Conservation (phyloP, 2,797 vertebrate genomes). For the Gymnothorax javanicus region DNA sequence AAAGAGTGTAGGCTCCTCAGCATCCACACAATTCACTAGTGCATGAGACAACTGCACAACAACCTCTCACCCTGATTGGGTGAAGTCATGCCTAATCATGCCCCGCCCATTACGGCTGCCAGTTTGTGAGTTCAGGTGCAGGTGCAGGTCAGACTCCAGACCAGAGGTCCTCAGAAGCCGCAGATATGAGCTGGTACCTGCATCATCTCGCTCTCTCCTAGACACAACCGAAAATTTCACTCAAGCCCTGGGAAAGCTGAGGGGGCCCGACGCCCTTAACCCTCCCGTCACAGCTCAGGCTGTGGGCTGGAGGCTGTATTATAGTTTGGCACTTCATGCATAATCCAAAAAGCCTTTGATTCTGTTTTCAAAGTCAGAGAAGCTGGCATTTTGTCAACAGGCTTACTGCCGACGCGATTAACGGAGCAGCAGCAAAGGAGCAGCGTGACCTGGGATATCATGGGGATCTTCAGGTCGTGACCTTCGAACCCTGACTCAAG, state of each 20-base stretch:
- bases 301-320: neutral
- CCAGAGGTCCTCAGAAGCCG: neutral
- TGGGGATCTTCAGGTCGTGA: neutral
- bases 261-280: neutral
- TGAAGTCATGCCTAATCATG: neutral
- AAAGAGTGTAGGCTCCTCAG: neutral
- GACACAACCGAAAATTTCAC: neutral
- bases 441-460: neutral
- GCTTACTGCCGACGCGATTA: neutral
- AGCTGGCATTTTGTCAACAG: neutral
- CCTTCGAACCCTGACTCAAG: neutral
- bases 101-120: neutral
- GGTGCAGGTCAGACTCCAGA: neutral
- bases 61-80: neutral
- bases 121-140: neutral
- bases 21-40: neutral
- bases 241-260: neutral
- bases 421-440: neutral
- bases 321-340: neutral
- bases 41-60: neutral
- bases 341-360: neutral
- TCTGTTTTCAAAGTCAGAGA: neutral
- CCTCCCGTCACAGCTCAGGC: neutral
- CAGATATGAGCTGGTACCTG: neutral
- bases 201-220: neutral